phyloP scores from a whole-genome alignment of 2,113 vertebrate species.

The Entomyzon cyanotis region DNA sequence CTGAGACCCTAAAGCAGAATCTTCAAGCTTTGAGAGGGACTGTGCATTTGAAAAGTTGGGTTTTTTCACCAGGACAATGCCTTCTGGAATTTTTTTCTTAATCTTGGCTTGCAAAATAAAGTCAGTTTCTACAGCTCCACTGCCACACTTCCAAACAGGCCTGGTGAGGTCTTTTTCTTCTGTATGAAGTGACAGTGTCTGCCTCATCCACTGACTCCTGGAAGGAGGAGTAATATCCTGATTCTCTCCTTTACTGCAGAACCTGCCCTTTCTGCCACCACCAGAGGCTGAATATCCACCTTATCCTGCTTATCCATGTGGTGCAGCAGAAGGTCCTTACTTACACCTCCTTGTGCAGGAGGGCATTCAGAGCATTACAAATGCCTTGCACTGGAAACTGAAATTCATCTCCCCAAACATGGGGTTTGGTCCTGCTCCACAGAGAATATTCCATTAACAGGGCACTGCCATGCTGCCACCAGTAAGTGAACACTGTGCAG shows the following conservation, averaged over 20 bases:
- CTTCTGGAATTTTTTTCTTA: background rate
- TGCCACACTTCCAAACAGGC: background rate
- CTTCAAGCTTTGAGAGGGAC: background rate
- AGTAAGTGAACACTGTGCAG: background rate
- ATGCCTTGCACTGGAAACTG: background rate
- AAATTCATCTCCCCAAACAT: background rate
- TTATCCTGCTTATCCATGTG: background rate
- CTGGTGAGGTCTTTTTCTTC: background rate
- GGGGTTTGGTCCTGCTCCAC: background rate
- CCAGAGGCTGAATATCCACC: background rate
- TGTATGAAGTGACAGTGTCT: background rate
- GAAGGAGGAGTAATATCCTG: background rate
- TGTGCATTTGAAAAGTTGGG: background rate
- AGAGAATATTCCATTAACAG: background rate
- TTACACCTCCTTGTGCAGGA: rapidly evolving
- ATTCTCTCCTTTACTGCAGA: background rate
- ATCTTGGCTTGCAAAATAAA: background rate
- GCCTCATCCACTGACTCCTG: background rate
- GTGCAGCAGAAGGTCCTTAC: background rate
- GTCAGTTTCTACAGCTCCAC: background rate
- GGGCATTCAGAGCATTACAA: background rate
- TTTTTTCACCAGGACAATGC: background rate
- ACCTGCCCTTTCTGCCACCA: background rate
- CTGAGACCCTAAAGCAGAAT: background rate
- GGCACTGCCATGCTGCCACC: background rate